Evolutionary conservation across 2,888 invertebrate genomes (phyloP).

Genomic region (Nipponacmea schrenckii): DNA sequence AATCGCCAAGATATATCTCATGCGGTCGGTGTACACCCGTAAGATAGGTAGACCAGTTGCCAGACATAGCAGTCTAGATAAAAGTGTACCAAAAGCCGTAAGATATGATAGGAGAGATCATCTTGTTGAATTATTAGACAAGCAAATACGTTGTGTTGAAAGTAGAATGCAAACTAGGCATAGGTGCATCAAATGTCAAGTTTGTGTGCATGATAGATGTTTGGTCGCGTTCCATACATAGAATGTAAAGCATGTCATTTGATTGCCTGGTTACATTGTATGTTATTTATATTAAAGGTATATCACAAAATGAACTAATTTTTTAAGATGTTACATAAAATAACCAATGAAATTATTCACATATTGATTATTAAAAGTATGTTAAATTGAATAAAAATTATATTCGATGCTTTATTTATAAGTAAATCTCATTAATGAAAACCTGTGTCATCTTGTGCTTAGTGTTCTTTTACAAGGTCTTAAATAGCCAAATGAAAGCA

Average conservation of each 20-base stretch:
- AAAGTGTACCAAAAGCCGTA: neutral
- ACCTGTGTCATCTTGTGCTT: neutral
- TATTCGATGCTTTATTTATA: neutral
- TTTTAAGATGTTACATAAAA: too few species aligned
- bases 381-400: neutral
- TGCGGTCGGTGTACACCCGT: neutral
- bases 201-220: constrained; percentile 9
- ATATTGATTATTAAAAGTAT: neutral
- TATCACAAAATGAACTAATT: too few species aligned
- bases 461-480: neutral
- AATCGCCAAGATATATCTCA: neutral
- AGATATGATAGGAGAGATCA: constrained; percentile 2
- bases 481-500: neutral
- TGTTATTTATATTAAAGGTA: too few species aligned
- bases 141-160: neutral
- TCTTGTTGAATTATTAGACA: neutral
- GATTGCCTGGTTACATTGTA: too few species aligned
- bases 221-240: constrained; percentile 5
- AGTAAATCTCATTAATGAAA: neutral
- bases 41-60: neutral
- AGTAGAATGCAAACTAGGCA: neutral
- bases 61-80: neutral
- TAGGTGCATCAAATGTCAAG: constrained; percentile 10
- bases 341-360: too few species aligned
- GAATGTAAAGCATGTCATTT: too few species aligned